phyloP scores from a whole-genome alignment of 2,797 vertebrate genomes.

The Protonibea diacanthus region DNA sequence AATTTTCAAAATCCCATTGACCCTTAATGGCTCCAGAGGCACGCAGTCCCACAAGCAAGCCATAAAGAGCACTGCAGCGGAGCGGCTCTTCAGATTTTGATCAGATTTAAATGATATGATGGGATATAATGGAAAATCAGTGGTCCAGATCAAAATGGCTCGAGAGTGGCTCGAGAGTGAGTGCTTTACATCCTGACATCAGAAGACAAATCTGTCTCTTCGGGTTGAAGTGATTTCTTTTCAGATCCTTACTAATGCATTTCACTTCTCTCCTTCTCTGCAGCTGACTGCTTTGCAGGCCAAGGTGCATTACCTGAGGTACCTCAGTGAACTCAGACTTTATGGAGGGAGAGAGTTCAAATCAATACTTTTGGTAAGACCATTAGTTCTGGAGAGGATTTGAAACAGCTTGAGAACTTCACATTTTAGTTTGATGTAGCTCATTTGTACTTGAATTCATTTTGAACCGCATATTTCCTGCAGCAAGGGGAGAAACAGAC shows the following conservation, averaged over 20 bases:
- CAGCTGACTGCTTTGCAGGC: constrained; percentile 97
- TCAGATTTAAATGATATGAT: constrained; percentile 62
- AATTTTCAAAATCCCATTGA: constrained; percentile 16
- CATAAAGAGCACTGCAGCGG: constrained; percentile 31
- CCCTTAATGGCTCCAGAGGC: constrained; percentile 2
- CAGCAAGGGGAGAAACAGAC: constrained; percentile 97
- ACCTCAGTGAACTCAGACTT: constrained; percentile 95
- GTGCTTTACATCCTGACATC: constrained; percentile 47
- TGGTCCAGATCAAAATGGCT: constrained; percentile 56
- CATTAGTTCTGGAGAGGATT: background rate
- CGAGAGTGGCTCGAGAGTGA: background rate
- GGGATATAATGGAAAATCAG: constrained; percentile 66
- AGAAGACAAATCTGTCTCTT: constrained; percentile 41
- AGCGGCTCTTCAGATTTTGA: constrained; percentile 32
- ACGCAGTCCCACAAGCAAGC: background rate
- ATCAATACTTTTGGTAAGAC: constrained; percentile 93
- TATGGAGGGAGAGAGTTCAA: constrained; percentile 97
- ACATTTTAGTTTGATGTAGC: background rate
- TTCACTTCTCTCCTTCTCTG: constrained; percentile 29
- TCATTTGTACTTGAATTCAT: background rate
- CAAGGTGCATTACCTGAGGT: constrained; percentile 98
- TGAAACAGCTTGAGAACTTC: background rate
- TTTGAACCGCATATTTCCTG: background rate
- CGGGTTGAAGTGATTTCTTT: constrained; percentile 37
- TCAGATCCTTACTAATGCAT: constrained; percentile 36